Percentiles rank a stretch among this genome's conserved stretches.
These are phyloP conservation scores for Macropodus opercularis DNA, from an alignment of 2,797 vertebrate species.

Conservation along the genomic window DNA sequence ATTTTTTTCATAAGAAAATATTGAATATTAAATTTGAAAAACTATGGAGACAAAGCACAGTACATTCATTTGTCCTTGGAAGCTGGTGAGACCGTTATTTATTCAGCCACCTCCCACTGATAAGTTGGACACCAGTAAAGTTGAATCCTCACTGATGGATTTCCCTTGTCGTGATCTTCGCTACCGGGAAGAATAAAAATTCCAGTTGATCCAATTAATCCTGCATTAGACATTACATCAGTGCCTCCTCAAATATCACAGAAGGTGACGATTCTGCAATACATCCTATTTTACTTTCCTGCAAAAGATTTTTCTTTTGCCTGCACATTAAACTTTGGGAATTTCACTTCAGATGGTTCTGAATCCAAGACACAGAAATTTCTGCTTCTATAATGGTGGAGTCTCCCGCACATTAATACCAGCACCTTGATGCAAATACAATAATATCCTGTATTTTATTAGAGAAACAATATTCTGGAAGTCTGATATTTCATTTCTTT, in stretches of 20 bases:
- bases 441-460: no score
- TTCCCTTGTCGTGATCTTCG: slow-evolving; percentile 21
- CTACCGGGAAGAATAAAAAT: not conserved
- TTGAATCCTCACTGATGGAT: slow-evolving; percentile 8
- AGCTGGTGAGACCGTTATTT: slow-evolving; percentile 1
- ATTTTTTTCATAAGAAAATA: slow-evolving; percentile 34
- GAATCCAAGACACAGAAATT: no score
- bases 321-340: not conserved
- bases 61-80: slow-evolving; percentile 10
- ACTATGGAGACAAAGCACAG: slow-evolving; percentile 13
- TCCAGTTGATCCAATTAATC: slow-evolving; percentile 26
- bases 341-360: no score
- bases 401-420: no score
- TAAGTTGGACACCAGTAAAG: not conserved
- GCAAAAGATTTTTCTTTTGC: not conserved
- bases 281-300: slow-evolving; percentile 21
- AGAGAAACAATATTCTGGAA: no score
- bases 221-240: slow-evolving; percentile 30
- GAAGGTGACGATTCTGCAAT: slow-evolving; percentile 11
- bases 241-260: slow-evolving; percentile 23
- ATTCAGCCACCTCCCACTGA: slow-evolving; percentile 20
- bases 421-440: no score
- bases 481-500: no score
- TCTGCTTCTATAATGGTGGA: no score
- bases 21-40: not conserved